Percentiles rank a stretch among this genome's conserved stretches.
phyloP scores from a whole-genome alignment of 2,113 vertebrate species.

The Pyrgilauda ruficollis region DNA sequence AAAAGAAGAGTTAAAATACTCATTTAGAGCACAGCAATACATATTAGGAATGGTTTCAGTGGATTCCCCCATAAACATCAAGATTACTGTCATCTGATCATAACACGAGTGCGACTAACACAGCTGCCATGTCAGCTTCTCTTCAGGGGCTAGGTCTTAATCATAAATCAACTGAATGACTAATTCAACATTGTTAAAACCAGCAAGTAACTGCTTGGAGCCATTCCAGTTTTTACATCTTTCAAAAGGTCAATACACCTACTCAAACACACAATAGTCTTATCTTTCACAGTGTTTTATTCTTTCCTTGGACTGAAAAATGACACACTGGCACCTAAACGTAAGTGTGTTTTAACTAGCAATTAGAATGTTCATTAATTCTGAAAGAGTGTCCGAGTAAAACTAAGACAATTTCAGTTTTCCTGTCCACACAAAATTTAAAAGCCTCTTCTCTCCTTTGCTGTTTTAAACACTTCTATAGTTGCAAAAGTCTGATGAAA shows the following conservation, averaged over 20 bases:
- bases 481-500: slow-evolving; percentile 31
- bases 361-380: slow-evolving; percentile 65
- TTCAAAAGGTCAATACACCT: slow-evolving; percentile 85
- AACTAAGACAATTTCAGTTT: slow-evolving; percentile 45
- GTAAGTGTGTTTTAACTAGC: slow-evolving; percentile 58
- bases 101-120: slow-evolving; percentile 52
- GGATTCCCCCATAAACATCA: slow-evolving; percentile 49
- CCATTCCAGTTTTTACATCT: slow-evolving; percentile 75
- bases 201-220: slow-evolving; percentile 70
- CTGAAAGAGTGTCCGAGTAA: slow-evolving; percentile 33
- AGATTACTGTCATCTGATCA: slow-evolving; percentile 66
- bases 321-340: slow-evolving; percentile 48
- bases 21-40: not conserved
- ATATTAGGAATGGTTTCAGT: slow-evolving; percentile 18
- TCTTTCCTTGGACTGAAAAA: slow-evolving; percentile 75
- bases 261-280: slow-evolving; percentile 75
- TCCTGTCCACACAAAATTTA: slow-evolving; percentile 12
- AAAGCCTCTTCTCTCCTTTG: slow-evolving; percentile 7
- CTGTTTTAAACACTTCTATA: slow-evolving; percentile 21
- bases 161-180: slow-evolving; percentile 74
- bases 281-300: slow-evolving; percentile 74
- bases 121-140: slow-evolving; percentile 65
- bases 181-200: slow-evolving; percentile 72
- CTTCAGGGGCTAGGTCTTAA: slow-evolving; percentile 67
- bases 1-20: not conserved